A percentile compares a stretch with the other conserved stretches of the same genome.
phyloP scores from a whole-genome alignment of 2,113 vertebrate species.

The Peucedramus taeniatus region DNA sequence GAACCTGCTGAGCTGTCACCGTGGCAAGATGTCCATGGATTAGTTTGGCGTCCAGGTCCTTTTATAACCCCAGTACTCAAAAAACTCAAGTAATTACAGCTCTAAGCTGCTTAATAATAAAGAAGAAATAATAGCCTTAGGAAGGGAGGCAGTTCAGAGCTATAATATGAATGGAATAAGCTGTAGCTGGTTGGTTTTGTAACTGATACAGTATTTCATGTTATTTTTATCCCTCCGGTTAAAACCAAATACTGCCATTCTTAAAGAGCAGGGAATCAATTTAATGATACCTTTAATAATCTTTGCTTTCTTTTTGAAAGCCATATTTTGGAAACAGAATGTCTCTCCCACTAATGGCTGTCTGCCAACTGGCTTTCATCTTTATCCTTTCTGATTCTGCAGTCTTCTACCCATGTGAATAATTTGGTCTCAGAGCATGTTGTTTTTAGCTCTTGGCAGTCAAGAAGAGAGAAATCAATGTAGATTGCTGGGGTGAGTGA shows the following conservation, averaged over 20 bases:
- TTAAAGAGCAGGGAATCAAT: conserved; percentile 1
- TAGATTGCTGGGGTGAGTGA: conserved; percentile 33
- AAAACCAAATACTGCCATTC: not conserved
- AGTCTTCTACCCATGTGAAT: not conserved
- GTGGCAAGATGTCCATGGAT: not conserved
- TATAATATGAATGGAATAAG: not conserved
- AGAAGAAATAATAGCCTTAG: not conserved
- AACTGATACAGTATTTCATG: not conserved
- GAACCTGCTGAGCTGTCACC: not conserved
- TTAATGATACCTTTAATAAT: conserved; percentile 31
- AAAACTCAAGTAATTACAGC: not conserved
- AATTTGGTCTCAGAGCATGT: not conserved
- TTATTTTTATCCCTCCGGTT: conserved; percentile 38
- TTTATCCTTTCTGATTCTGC: conserved; percentile 5
- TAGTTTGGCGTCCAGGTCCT: not conserved
- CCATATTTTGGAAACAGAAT: not conserved
- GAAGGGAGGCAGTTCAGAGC: not conserved
- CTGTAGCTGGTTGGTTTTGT: not conserved
- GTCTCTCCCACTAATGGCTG: conserved; percentile 18
- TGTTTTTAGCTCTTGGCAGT: conserved; percentile 29
- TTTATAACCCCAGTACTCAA: not conserved
- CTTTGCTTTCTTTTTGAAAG: not conserved
- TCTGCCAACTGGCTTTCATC: conserved; percentile 32
- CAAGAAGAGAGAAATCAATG: not conserved
- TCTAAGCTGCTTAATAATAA: not conserved